These are phyloP conservation scores for Phaethornis superciliosus DNA, from an alignment of 2,113 vertebrate species.

Conservation along the genomic window DNA sequence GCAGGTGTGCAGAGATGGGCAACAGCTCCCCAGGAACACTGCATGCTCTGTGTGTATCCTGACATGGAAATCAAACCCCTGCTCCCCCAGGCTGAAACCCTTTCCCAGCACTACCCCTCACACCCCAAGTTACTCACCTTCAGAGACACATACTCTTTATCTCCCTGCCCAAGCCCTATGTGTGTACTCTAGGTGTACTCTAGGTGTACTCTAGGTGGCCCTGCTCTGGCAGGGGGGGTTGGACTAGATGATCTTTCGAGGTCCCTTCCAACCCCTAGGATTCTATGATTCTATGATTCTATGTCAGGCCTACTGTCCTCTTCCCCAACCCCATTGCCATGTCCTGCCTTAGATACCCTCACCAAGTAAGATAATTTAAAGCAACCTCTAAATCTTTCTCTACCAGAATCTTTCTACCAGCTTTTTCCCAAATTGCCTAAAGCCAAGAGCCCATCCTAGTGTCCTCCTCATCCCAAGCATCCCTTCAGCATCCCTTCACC, in stretches of 20 bases:
- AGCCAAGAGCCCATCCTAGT: neutral
- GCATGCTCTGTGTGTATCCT: neutral
- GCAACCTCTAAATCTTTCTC: neutral
- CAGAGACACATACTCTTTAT: neutral
- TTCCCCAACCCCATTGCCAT: neutral
- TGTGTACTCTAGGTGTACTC: too few species aligned
- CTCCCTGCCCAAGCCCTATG: accelerated
- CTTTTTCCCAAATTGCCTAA: neutral
- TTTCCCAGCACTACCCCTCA: neutral
- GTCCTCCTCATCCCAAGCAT: neutral
- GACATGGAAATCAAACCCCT: neutral
- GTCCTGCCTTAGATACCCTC: neutral
- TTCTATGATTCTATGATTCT: too few species aligned
- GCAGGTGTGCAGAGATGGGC: neutral
- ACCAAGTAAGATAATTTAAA: neutral
- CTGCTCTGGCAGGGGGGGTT: too few species aligned
- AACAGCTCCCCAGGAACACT: neutral
- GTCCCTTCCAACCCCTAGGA: too few species aligned
- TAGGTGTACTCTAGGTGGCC: too few species aligned
- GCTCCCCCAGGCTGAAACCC: neutral
- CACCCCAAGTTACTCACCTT: neutral
- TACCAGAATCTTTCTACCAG: neutral
- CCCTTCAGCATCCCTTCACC: neutral
- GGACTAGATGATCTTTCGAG: too few species aligned
- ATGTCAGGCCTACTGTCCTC: neutral